Evolutionary conservation across 2,888 invertebrate species (phyloP).

Genomic region (Xiphydria camelus): DNA sequence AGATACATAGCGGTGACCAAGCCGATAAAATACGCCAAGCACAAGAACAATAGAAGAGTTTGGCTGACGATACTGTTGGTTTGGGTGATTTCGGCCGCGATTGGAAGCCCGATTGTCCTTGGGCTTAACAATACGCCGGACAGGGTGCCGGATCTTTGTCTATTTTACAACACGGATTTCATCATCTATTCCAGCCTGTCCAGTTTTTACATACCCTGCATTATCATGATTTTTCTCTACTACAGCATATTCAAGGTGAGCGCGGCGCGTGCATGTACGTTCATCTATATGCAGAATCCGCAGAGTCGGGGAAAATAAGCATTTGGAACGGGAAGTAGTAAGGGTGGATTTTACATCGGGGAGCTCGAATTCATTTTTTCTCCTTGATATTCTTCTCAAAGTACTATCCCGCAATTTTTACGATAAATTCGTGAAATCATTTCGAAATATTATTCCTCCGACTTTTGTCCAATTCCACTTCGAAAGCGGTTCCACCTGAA

Average conservation of each 20-base stretch:
- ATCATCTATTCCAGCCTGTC: conserved; percentile 97
- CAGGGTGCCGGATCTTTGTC: conserved; percentile 81
- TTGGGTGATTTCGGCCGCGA: conserved; percentile 94
- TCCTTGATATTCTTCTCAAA: too few relatives aligned
- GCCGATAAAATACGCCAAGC: conserved; percentile 98
- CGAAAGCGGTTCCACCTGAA: too few relatives aligned
- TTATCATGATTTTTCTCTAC: conserved; percentile 97
- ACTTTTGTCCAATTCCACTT: too few relatives aligned
- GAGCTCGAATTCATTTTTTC: too few relatives aligned
- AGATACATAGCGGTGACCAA: conserved; percentile 99
- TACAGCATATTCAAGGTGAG: conserved; percentile 96
- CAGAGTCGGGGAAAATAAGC: too few relatives aligned
- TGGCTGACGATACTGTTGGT: conserved; percentile 93
- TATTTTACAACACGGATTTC: conserved; percentile 97
- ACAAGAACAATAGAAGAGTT: conserved; percentile 93
- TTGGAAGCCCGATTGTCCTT: conserved; percentile 94
- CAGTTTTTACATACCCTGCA: conserved; percentile 98
- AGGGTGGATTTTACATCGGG: too few relatives aligned
- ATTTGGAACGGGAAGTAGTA: too few relatives aligned
- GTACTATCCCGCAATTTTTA: too few relatives aligned
- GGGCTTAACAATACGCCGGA: conserved; percentile 94
- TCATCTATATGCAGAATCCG: too few relatives aligned
- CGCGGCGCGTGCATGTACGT: too few relatives aligned
- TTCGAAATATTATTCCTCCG: too few relatives aligned
- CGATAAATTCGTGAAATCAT: too few relatives aligned